Evolutionary conservation across 2,797 vertebrate species (phyloP).

Genomic region (Anableps anableps): DNA sequence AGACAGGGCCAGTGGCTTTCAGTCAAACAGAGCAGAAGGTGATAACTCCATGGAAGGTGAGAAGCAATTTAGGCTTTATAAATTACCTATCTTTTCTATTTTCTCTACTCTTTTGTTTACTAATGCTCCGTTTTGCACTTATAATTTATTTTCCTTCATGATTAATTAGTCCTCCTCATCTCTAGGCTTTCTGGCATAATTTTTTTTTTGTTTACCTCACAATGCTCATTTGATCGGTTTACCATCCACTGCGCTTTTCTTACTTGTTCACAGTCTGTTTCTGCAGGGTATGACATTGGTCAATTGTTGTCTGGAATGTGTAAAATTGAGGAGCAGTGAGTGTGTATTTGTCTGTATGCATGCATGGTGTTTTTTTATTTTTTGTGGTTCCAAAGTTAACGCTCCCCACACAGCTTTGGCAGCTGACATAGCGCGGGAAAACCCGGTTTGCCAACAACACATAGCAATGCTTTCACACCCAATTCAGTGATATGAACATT

Average conservation of each 20-base stretch:
- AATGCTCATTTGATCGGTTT: slow-evolving; percentile 20
- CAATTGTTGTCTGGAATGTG: slow-evolving; percentile 49
- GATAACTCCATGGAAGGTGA: slow-evolving; percentile 67
- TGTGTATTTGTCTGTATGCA: slow-evolving; percentile 22
- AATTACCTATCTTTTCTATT: slow-evolving; percentile 29
- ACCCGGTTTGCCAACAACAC: slow-evolving; percentile 47
- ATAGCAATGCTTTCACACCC: slow-evolving; percentile 20
- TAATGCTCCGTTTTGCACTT: not conserved
- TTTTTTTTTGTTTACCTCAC: slow-evolving; percentile 18
- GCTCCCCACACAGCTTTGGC: slow-evolving; percentile 44
- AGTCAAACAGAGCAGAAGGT: slow-evolving; percentile 60
- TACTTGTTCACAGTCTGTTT: slow-evolving; percentile 38
- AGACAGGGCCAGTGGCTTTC: slow-evolving; percentile 56
- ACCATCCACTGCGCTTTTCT: slow-evolving; percentile 20
- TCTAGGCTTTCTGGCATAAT: slow-evolving; percentile 17
- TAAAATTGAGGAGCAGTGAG: slow-evolving; percentile 37
- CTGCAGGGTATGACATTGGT: slow-evolving; percentile 41
- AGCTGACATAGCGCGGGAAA: slow-evolving; percentile 78
- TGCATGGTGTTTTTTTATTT: not conserved
- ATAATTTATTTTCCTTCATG: not conserved
- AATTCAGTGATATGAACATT: slow-evolving; percentile 29
- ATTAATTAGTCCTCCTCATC: slow-evolving; percentile 8
- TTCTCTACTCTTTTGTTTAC: not conserved
- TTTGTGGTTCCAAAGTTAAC: slow-evolving; percentile 29
- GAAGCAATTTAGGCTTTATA: slow-evolving; percentile 32